A percentile compares a stretch with the other conserved stretches of the same genome.
Evolutionary conservation across 1,140 invertebrate genomes (phyloP).

Genomic region (Elysia chlorotica): DNA sequence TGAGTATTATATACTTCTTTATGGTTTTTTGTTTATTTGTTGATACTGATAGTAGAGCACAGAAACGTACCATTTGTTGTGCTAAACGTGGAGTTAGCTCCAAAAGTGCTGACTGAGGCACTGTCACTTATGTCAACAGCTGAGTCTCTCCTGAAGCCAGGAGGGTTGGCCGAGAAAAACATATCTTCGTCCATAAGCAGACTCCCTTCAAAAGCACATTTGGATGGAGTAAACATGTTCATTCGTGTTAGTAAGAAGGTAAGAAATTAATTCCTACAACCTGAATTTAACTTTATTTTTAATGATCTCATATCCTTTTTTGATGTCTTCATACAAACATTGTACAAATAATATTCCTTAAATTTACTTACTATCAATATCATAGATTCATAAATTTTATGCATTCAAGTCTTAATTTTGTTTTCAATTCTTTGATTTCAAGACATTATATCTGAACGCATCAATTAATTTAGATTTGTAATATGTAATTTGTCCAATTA

Average conservation of each 20-base stretch:
- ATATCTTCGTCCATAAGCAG: constrained; percentile 16
- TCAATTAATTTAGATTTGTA: no score
- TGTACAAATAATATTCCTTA: neutral
- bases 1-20: neutral
- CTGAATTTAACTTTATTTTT: neutral
- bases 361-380: no score
- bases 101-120: constrained; percentile 17
- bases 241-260: no score
- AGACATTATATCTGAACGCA: no score
- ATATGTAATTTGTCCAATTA: no score
- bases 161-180: constrained; percentile 8
- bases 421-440: no score
- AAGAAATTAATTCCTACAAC: neutral
- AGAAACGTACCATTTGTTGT: constrained; percentile 6
- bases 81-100: constrained; percentile 3
- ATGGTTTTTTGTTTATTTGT: neutral
- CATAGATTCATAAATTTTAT: no score
- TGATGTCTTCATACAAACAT: no score
- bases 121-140: constrained; percentile 17
- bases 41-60: neutral
- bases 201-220: constrained; percentile 8
- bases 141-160: neutral
- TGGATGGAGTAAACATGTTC: neutral
- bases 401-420: no score
- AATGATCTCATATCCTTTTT: no score